A percentile compares a stretch with the other conserved stretches of the same genome.
phyloP scores from a whole-genome alignment of 2,797 vertebrate species.

The Channa striata region DNA sequence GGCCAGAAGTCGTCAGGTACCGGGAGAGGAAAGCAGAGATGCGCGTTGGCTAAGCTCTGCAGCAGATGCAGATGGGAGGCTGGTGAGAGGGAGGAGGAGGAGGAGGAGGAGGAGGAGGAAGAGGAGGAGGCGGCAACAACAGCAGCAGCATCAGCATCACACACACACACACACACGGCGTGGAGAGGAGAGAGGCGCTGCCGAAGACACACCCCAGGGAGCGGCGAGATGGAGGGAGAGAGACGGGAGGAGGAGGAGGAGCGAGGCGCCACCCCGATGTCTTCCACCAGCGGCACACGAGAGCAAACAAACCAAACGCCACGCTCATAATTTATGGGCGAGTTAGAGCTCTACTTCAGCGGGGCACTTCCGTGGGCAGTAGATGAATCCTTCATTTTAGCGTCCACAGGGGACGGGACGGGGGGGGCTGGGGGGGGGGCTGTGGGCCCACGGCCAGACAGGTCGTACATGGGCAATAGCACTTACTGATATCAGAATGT shows the following conservation, averaged over 20 bases:
- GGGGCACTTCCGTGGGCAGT: conserved; percentile 66
- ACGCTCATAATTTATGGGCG: conserved; percentile 67
- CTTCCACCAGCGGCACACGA: conserved; percentile 62
- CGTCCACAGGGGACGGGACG: conserved; percentile 62
- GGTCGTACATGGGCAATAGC: conserved; percentile 49
- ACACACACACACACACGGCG: conserved; percentile 33
- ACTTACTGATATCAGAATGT: conserved; percentile 40
- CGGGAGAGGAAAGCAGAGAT: conserved; percentile 28
- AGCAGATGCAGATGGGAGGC: conserved; percentile 77
- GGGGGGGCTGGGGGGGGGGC: too few species aligned
- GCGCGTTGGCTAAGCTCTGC: conserved; percentile 75
- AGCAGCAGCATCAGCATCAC: conserved; percentile 17
- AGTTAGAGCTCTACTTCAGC: conserved; percentile 73
- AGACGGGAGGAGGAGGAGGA: conserved; percentile 10
- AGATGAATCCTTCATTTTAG: conserved; percentile 71
- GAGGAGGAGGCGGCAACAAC: conserved; percentile 63
- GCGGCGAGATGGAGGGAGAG: conserved; percentile 53
- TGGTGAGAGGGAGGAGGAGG: conserved; percentile 35
- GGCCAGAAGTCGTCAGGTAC: conserved; percentile 30
- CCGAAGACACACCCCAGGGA: conserved; percentile 81
- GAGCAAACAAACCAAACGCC: conserved; percentile 72
- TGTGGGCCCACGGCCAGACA: conserved; percentile 39
- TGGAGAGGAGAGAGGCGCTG: conserved; percentile 58
- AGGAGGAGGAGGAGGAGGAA: conserved; percentile 69
- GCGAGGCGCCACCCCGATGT: conserved; percentile 54